Percentiles rank a stretch among this genome's conserved stretches.
Conservation (phyloP, 2,888 invertebrate genomes). For the Pheosia gnoma region DNA sequence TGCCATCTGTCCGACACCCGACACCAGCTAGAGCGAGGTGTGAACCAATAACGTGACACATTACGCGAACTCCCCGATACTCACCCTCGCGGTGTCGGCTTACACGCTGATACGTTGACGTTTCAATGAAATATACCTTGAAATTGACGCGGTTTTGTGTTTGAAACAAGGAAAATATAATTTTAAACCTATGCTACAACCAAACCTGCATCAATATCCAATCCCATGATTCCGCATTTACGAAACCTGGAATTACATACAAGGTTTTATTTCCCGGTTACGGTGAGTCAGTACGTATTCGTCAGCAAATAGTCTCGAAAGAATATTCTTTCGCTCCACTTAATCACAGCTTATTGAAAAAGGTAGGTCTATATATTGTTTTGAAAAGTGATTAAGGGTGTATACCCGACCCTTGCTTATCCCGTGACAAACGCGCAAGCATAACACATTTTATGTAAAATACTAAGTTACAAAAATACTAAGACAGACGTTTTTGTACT, state of each 20-base stretch:
- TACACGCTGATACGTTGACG: constrained; percentile 2
- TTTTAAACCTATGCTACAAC: too few species aligned
- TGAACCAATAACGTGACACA: constrained; percentile 11
- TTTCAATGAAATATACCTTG: background rate
- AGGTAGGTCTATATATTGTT: background rate
- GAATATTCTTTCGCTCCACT: too few species aligned
- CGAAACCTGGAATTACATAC: too few species aligned
- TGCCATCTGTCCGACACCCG: constrained; percentile 1
- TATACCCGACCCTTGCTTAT: background rate
- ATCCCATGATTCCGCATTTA: too few species aligned
- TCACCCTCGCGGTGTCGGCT: constrained; percentile 2
- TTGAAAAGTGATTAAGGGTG: constrained; percentile 2
- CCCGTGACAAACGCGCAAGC: background rate
- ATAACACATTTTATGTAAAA: constrained; percentile 5
- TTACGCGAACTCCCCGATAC: constrained; percentile 6
- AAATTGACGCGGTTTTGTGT: background rate
- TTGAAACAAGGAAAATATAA: too few species aligned
- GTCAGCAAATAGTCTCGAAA: too few species aligned
- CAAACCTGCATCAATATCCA: too few species aligned
- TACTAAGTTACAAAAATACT: too few species aligned
- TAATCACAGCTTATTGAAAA: too few species aligned
- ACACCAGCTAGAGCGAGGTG: constrained; percentile 6
- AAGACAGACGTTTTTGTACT: background rate
- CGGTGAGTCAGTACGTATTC: too few species aligned
- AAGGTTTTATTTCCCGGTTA: too few species aligned